Evolutionary conservation across 2,888 invertebrate genomes (phyloP), one percentile per base, ranked within the genome.

Genomic region (Pteria penguin): DNA sequence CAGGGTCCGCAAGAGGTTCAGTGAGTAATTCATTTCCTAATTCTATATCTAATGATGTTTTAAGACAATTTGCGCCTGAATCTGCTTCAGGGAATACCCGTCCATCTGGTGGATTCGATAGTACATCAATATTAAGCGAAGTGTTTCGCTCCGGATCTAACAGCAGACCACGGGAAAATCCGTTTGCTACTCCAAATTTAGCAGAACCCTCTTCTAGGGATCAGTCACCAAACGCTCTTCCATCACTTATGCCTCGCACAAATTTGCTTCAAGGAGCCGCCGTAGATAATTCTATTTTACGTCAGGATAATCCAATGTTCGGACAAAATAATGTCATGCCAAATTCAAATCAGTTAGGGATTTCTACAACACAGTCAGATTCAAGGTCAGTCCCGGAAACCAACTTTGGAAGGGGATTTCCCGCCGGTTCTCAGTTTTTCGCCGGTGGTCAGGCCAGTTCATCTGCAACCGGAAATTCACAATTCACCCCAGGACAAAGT

Each of bases 111-210:
- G 14, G 33, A 27, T 68, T 68, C 57, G 68, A 68, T 32, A 29
- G 57, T 22, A 31, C 54, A 31, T n/a, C 32, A 2, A 68, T 68
- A 24, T 32, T 68, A 11, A 68, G 32, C 54, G 57, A 22, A 8
- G 68, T 68, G 1, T 68, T 68, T 68, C 32, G 68, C 55, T 57
- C 31, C 18, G 14, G 31, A 22, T 1, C 55, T 26, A 8, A 4
- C 14, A 8, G 26, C 27, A 60, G 55, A 45, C 27, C 24, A 31
- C 33, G 26, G 33, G 1, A 2, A 36, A 45, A 45, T 45, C 45
- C 45, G 8, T 45, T 45, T 45, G 18, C 45, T 0, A 45, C 45
- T 45, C 11, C 45, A 45, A 8, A 45, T 8, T 14, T 14, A 14
- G 45, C 18, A 18, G 11, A 45, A 45, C 8, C 45, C n/a, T n/a